Conservation (phyloP, 2,797 vertebrate genomes). For the Remorina albescens region DNA sequence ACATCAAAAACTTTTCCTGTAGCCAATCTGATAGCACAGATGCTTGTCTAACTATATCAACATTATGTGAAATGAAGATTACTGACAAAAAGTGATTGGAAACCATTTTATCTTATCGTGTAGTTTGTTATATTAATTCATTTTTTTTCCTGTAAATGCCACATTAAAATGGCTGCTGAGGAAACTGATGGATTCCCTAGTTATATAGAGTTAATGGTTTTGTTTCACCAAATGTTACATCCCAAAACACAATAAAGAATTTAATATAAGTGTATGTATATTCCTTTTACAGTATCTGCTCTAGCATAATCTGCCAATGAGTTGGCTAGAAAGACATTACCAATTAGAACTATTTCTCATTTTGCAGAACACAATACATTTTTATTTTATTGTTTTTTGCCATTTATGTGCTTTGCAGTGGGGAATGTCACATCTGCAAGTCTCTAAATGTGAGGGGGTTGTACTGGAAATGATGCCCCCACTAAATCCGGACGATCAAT, state of each 20-base stretch:
- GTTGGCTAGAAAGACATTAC: too few species aligned
- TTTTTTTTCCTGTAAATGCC: constrained; percentile 13
- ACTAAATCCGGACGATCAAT: constrained; percentile 16
- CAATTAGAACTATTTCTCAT: too few species aligned
- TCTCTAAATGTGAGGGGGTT: not conserved
- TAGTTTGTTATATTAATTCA: not conserved
- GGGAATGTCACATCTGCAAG: not conserved
- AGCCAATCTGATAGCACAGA: not conserved
- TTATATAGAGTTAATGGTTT: not conserved
- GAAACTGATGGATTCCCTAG: not conserved
- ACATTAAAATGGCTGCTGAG: not conserved
- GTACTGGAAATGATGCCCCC: constrained; percentile 3
- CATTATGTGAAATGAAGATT: not conserved
- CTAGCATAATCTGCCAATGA: not conserved
- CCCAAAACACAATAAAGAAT: not conserved
- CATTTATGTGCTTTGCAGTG: not conserved
- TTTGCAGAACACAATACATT: too few species aligned
- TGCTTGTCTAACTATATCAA: not conserved
- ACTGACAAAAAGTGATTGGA: constrained; percentile 11
- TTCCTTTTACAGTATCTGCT: not conserved
- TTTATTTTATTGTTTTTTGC: not conserved
- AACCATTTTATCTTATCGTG: not conserved
- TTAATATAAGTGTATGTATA: too few species aligned
- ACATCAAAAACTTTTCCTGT: constrained; percentile 4
- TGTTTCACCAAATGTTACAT: not conserved